Evolutionary conservation across 2,888 invertebrate species (phyloP), one percentile per base, ranked within the genome.

Genomic region (Adelognathus sp.): DNA sequence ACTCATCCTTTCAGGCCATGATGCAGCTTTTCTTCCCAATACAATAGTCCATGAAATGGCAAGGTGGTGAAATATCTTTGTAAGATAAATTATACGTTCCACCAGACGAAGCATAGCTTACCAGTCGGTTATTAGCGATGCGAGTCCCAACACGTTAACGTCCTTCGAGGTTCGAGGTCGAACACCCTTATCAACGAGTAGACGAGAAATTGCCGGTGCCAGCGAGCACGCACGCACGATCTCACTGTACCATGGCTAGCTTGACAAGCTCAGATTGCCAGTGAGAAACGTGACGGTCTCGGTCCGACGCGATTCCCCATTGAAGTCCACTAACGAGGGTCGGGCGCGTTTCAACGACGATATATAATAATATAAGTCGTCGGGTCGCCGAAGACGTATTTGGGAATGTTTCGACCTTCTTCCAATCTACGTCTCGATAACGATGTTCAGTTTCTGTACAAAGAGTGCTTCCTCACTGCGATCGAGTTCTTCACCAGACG

Each of bases 261-360:
- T 52, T 54, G 69, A 41, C 63, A 27, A 56, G 18, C 66, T 71
- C 61, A 61, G 60, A 71, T 71, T 71, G 64, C 70, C 14, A 58
- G 79, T 71, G 44, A n/a, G n/a, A 66, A 76, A 76, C 79, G 79
- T 76, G 79, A 71, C 67, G 50, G 29, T 76, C 67, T 52, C 72
- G 56, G 56, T 44, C 71, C 63, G 61, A 71, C 76, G 67, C 71
- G 71, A 81, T 80, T 73, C 67, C n/a, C 84, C 83, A 86, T 84
- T 83, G 84, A 84, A 83, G 85, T 72, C 71, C 77, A 77, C 81
- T 86, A 85, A 86, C 84, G 82, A 87, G 85, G 84, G 86, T 84
- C 81, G 75, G 84, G 82, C 81, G 78, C 76, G 77, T 78, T 60
- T 76, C 66, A 58, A 21, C 58, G 67, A 77, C 64, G 82, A 77